Conservation (phyloP, 1,140 invertebrate genomes). For the Hestina assimilis region DNA sequence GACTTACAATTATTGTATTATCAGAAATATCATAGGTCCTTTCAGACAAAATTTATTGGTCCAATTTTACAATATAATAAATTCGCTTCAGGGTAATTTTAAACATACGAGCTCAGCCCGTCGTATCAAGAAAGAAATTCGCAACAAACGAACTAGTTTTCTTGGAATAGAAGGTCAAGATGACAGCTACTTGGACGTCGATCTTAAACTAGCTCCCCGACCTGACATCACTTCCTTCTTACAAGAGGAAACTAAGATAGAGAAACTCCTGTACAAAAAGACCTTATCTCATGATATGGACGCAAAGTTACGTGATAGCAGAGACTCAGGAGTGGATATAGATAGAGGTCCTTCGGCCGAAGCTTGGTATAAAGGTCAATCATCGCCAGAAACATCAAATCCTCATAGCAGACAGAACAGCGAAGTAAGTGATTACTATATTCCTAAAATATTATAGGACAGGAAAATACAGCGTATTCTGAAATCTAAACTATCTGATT, state of each 20-base stretch:
- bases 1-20: background rate
- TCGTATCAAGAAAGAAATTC: slow-evolving; percentile 91
- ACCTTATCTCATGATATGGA: slow-evolving; percentile 79
- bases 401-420: slow-evolving; percentile 88
- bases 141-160: slow-evolving; percentile 91
- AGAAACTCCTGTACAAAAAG: slow-evolving; percentile 84
- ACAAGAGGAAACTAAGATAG: slow-evolving; percentile 87
- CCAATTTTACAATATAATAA: too few species aligned
- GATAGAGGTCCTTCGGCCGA: slow-evolving; percentile 80
- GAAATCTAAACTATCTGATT: too few species aligned
- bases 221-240: slow-evolving; percentile 88
- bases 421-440: too few species aligned
- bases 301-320: slow-evolving; percentile 80
- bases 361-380: slow-evolving; percentile 81
- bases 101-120: slow-evolving; percentile 89
- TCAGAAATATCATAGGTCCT: background rate
- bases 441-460: too few species aligned
- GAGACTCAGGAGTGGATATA: slow-evolving; percentile 88
- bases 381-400: slow-evolving; percentile 81
- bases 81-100: slow-evolving; percentile 80
- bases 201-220: slow-evolving; percentile 85
- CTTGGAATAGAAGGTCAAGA: slow-evolving; percentile 89
- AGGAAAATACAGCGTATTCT: too few species aligned
- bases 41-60: too few species aligned
- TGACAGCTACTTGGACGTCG: slow-evolving; percentile 82